Conservation (phyloP, 2,888 invertebrate species). For the Agrochola litura region DNA sequence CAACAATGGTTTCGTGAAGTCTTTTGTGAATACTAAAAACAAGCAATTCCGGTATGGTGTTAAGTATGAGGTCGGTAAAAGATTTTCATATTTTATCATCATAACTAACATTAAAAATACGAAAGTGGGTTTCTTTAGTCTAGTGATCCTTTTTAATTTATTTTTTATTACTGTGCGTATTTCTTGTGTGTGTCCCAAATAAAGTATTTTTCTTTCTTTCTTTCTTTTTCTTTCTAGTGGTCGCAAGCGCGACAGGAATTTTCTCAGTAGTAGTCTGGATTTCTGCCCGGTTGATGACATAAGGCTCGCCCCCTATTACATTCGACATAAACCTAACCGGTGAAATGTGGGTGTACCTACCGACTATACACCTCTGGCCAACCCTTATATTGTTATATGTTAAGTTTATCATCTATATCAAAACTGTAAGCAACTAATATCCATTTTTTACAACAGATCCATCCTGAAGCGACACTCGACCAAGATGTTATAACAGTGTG, state of each 20-base stretch:
- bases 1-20: conserved; percentile 76
- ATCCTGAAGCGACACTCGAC: conserved; percentile 67
- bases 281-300: not conserved
- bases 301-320: not conserved
- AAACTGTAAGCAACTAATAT: not conserved
- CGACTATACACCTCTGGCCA: too few species aligned
- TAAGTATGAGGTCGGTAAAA: conserved; percentile 67
- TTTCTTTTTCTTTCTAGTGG: too few species aligned
- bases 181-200: too few species aligned
- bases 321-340: not conserved
- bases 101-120: too few species aligned
- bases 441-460: conserved; percentile 66
- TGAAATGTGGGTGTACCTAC: not conserved
- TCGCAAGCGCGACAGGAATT: not conserved
- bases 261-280: not conserved
- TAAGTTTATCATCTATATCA: not conserved
- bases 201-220: too few species aligned
- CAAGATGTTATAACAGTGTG: conserved; percentile 49
- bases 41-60: conserved; percentile 53
- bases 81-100: not conserved
- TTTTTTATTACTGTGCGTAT: too few species aligned
- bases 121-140: too few species aligned
- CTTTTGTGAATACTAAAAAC: conserved; percentile 41
- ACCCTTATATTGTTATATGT: too few species aligned
- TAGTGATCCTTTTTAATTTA: too few species aligned